phyloP scores from a whole-genome alignment of 2,888 invertebrate genomes.

The Catotricha subobsoleta region DNA sequence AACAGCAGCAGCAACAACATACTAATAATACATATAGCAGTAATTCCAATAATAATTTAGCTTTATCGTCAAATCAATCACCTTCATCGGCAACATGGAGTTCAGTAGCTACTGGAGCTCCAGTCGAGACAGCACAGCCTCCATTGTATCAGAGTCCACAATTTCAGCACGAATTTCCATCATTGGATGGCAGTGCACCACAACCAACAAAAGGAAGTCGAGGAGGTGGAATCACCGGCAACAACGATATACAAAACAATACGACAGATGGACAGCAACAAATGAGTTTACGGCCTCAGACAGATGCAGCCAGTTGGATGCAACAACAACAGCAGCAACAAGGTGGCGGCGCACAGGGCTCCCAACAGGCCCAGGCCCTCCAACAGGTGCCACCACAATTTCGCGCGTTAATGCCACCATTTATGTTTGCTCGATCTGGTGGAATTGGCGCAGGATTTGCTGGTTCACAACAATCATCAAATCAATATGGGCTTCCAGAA shows the following conservation, averaged over 20 bases:
- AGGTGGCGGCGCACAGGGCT: constrained; percentile 26
- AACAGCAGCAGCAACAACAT: constrained; percentile 20
- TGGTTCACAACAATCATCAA: constrained; percentile 9
- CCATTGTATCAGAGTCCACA: constrained; percentile 66
- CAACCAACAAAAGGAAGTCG: constrained; percentile 28
- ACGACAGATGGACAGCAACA: constrained; percentile 15
- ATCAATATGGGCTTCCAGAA: constrained; percentile 2
- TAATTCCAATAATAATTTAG: constrained; percentile 10
- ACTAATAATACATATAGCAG: constrained; percentile 12
- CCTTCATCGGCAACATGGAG: constrained; percentile 39
- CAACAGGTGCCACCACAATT: constrained; percentile 47
- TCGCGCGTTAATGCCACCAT: constrained; percentile 58
- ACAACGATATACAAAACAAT: constrained; percentile 19
- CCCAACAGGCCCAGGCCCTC: constrained; percentile 31
- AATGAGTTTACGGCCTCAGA: constrained; percentile 25
- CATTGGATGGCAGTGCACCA: constrained; percentile 40
- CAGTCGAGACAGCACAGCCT: constrained; percentile 28
- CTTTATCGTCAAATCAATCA: not conserved
- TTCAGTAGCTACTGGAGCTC: constrained; percentile 36
- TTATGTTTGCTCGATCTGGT: constrained; percentile 34
- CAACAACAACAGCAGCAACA: constrained; percentile 13
- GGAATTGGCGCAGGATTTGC: constrained; percentile 13
- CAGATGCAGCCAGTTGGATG: constrained; percentile 26
- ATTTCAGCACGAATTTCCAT: constrained; percentile 95
- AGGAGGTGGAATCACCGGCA: constrained; percentile 12